Percentiles rank a stretch among this genome's conserved stretches.
These are phyloP conservation scores for Heterotis niloticus DNA, from an alignment of 2,113 vertebrate species.

Conservation along the genomic window DNA sequence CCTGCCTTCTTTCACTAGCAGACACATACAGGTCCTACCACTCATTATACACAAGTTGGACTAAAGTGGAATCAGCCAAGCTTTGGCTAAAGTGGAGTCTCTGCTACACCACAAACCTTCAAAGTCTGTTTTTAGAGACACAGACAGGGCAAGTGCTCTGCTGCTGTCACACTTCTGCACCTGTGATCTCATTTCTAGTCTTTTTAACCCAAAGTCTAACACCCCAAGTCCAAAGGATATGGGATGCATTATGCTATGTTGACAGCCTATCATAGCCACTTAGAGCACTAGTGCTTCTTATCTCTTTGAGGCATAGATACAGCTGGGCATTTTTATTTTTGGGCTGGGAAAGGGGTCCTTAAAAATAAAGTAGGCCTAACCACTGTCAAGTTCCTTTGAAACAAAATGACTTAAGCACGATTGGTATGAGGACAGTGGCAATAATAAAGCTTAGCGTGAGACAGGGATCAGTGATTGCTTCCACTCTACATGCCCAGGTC, in stretches of 20 bases:
- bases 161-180: not conserved
- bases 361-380: slow-evolving; percentile 1
- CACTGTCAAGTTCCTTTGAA: not conserved
- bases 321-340: not conserved
- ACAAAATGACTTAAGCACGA: not conserved
- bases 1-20: not conserved
- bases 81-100: not conserved
- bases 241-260: slow-evolving; percentile 17
- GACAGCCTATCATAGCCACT: slow-evolving; percentile 20
- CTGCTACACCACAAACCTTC: not conserved
- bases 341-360: not conserved
- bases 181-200: not conserved
- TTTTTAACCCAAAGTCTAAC: slow-evolving; percentile 9
- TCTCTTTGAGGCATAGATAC: slow-evolving; percentile 15
- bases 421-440: not conserved
- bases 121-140: not conserved
- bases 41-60: not conserved
- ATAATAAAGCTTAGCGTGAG: not conserved
- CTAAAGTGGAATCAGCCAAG: not conserved
- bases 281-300: slow-evolving; percentile 24
- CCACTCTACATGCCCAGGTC: slow-evolving; percentile 10
- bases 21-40: too few species aligned
- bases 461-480: not conserved
- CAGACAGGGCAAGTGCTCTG: not conserved
- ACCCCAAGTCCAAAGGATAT: not conserved